These are phyloP conservation scores for Lethrus apterus DNA, from an alignment of 1,140 invertebrate species.

Conservation along the genomic window DNA sequence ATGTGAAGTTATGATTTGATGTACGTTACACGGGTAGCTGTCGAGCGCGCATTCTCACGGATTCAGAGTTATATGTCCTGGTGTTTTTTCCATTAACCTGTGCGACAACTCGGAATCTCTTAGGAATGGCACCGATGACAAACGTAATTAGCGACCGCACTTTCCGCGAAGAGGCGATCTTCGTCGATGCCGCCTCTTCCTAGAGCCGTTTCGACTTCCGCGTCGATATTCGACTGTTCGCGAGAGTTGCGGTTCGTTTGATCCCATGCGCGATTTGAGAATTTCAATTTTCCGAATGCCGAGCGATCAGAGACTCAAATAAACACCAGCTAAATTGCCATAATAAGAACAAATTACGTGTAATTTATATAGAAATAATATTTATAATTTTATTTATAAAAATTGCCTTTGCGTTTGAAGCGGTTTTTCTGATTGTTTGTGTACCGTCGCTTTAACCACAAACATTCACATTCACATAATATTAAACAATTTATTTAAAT, in stretches of 20 bases:
- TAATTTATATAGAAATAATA: constrained; percentile 33
- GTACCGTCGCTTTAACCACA: too few species aligned
- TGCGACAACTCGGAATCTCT: constrained; percentile 11
- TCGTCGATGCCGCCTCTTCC: background rate
- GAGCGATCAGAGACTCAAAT: constrained; percentile 24
- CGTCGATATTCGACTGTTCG: too few species aligned
- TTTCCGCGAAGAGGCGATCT: constrained; percentile 1
- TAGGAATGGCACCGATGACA: constrained; percentile 8
- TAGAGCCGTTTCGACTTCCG: constrained; percentile 6
- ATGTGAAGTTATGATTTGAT: constrained; percentile 34
- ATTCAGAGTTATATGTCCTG: constrained; percentile 14
- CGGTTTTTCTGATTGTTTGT: too few species aligned
- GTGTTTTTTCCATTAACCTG: constrained; percentile 5
- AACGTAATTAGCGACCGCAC: constrained; percentile 5
- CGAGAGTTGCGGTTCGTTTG: constrained; percentile 26
- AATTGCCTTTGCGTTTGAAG: too few species aligned
- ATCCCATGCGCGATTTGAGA: constrained; percentile 21
- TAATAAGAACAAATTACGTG: constrained; percentile 33
- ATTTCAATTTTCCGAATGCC: constrained; percentile 33
- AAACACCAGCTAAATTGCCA: constrained; percentile 29
- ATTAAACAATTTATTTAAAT: too few species aligned
- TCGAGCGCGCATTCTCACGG: constrained; percentile 29
- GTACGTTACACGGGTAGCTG: constrained; percentile 33
- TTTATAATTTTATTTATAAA: constrained; percentile 34
- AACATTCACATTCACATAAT: too few species aligned